Evolutionary conservation across 2,113 vertebrate genomes (phyloP).

Genomic region (Festucalex cinctus): DNA sequence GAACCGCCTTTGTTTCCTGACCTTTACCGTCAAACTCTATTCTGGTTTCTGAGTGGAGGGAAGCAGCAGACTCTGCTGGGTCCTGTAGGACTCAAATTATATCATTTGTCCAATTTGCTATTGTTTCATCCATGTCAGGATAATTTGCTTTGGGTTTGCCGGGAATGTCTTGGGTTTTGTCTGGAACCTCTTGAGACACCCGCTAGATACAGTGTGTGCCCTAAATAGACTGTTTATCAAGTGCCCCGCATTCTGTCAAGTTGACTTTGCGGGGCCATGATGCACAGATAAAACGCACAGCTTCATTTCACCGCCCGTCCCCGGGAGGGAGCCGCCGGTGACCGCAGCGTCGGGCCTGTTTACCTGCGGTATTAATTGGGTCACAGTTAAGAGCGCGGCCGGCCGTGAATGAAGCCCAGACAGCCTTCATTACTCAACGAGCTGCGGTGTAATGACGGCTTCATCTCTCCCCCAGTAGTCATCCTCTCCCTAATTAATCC

Average conservation of each 20-base stretch:
- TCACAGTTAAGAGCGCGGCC: constrained; percentile 58
- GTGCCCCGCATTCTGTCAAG: constrained; percentile 71
- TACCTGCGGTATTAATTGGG: constrained; percentile 71
- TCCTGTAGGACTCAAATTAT: constrained; percentile 77
- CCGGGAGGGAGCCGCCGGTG: constrained; percentile 55
- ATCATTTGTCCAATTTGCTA: constrained; percentile 82
- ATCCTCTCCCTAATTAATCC: constrained; percentile 65
- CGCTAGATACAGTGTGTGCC: constrained; percentile 66
- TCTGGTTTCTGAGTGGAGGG: constrained; percentile 72
- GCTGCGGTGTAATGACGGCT: constrained; percentile 67
- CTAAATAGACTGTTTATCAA: constrained; percentile 80
- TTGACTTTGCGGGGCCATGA: constrained; percentile 70
- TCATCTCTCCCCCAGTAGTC: constrained; percentile 67
- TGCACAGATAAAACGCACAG: constrained; percentile 71
- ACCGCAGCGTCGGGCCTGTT: constrained; percentile 55
- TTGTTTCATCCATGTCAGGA: constrained; percentile 81
- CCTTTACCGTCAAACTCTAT: constrained; percentile 76
- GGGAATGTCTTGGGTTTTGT: constrained; percentile 74
- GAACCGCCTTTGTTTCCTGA: constrained; percentile 69
- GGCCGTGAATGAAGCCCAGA: constrained; percentile 44
- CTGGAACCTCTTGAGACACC: constrained; percentile 60
- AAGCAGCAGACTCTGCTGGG: constrained; percentile 71
- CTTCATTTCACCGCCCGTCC: constrained; percentile 69
- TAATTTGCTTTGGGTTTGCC: constrained; percentile 80
- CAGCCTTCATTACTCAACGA: constrained; percentile 66